A percentile compares a stretch with the other conserved stretches of the same genome.
Conservation (phyloP, 2,797 vertebrate genomes). For the Picus viridis region DNA sequence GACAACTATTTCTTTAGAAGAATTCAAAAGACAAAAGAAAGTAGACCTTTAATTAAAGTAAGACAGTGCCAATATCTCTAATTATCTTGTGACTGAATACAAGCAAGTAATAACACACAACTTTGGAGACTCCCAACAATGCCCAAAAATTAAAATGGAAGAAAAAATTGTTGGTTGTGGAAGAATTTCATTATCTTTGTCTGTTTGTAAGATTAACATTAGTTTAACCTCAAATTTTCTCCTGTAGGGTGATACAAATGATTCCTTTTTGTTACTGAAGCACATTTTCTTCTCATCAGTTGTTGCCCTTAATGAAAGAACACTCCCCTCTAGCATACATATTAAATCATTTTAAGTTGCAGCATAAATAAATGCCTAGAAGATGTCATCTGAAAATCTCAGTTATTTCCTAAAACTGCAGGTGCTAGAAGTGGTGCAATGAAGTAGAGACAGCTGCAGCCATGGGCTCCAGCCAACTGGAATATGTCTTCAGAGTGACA, state of each 20-base stretch:
- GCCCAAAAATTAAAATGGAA: background rate
- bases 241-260: background rate
- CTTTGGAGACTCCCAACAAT: background rate
- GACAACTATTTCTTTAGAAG: background rate
- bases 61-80: background rate
- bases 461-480: slow-evolving; percentile 48
- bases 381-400: slow-evolving; percentile 74
- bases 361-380: slow-evolving; percentile 71
- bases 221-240: slow-evolving; percentile 39
- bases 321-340: slow-evolving; percentile 7
- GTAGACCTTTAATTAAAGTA: background rate
- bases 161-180: background rate
- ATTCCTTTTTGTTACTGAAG: slow-evolving; percentile 24
- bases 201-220: slow-evolving; percentile 25
- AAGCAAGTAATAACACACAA: background rate
- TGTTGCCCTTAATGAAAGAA: slow-evolving; percentile 36
- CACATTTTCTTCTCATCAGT: slow-evolving; percentile 38
- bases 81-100: background rate
- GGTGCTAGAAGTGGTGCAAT: slow-evolving; percentile 65
- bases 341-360: slow-evolving; percentile 60
- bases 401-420: slow-evolving; percentile 76
- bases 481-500: slow-evolving; percentile 67
- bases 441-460: slow-evolving; percentile 71
- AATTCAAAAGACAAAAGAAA: background rate
- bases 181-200: slow-evolving; percentile 37